A percentile compares a stretch with the other conserved stretches of the same genome.
Evolutionary conservation across 2,797 vertebrate genomes (phyloP).

Genomic region (Stomatorhinus walkeri): DNA sequence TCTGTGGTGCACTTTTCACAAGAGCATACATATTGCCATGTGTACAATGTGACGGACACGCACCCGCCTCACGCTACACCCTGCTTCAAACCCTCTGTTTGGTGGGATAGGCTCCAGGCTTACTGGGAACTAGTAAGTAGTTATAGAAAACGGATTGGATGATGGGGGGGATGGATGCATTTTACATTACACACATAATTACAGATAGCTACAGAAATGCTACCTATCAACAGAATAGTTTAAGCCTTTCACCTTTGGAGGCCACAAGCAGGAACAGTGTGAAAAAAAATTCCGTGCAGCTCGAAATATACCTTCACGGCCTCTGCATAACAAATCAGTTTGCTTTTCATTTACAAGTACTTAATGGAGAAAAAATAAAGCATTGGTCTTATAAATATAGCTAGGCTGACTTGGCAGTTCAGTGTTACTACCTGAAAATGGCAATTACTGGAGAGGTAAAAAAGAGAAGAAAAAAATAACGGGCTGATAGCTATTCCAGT

Average conservation of each 20-base stretch:
- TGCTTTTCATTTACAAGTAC: slow-evolving; percentile 5
- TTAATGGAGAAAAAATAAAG: slow-evolving; percentile 4
- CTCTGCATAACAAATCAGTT: slow-evolving; percentile 11
- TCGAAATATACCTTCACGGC: slow-evolving; percentile 2
- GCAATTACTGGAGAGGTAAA: background rate
- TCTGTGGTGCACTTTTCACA: background rate
- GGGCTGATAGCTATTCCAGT: background rate
- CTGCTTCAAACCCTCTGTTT: background rate
- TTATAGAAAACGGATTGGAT: background rate
- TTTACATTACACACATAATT: slow-evolving; percentile 1
- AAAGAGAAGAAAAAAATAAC: background rate
- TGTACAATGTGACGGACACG: background rate
- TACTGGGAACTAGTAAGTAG: slow-evolving; percentile 1
- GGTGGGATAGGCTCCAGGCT: background rate
- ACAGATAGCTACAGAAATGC: slow-evolving; percentile 12
- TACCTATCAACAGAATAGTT: background rate
- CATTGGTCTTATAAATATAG: background rate
- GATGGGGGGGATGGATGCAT: background rate
- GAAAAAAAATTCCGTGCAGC: background rate
- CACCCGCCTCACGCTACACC: background rate
- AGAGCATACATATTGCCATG: background rate
- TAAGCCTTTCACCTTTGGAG: background rate
- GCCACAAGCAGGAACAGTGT: background rate
- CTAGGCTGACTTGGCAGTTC: background rate
- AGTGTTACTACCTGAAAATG: background rate